Conservation (phyloP, 2,888 invertebrate species). For the Antitype chi region DNA sequence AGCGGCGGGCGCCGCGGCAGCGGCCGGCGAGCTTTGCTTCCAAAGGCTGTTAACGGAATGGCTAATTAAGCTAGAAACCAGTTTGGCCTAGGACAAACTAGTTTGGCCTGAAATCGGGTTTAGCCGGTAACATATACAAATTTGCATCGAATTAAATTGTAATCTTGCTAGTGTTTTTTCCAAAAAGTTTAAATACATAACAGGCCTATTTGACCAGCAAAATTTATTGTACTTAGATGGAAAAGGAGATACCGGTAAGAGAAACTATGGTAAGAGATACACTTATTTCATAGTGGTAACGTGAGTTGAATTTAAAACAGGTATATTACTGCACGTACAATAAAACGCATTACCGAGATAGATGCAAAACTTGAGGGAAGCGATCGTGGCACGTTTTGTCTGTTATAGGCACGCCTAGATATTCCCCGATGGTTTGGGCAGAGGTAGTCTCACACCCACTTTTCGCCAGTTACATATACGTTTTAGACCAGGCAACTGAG, state of each 20-base stretch:
- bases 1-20: no score
- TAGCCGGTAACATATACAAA: no score
- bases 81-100: no score
- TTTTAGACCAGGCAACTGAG: no score
- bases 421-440: background rate
- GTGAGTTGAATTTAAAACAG: slow-evolving; percentile 7
- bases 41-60: no score
- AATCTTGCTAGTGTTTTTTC: background rate
- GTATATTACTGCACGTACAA: background rate
- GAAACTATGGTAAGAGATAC: background rate
- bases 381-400: background rate
- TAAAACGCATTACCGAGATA: slow-evolving; percentile 14
- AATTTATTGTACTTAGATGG: background rate
- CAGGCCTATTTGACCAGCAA: background rate
- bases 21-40: no score
- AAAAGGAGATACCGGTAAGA: background rate
- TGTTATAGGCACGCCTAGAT: background rate
- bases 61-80: no score
- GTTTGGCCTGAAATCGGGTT: no score
- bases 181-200: background rate
- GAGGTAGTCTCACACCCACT: background rate
- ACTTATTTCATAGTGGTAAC: slow-evolving; percentile 12
- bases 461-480: background rate
- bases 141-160: background rate
- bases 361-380: slow-evolving; percentile 4